Percentiles rank a stretch among this genome's conserved stretches.
Evolutionary conservation across 1,140 invertebrate genomes (phyloP).

Genomic region (Helicoverpa zea): DNA sequence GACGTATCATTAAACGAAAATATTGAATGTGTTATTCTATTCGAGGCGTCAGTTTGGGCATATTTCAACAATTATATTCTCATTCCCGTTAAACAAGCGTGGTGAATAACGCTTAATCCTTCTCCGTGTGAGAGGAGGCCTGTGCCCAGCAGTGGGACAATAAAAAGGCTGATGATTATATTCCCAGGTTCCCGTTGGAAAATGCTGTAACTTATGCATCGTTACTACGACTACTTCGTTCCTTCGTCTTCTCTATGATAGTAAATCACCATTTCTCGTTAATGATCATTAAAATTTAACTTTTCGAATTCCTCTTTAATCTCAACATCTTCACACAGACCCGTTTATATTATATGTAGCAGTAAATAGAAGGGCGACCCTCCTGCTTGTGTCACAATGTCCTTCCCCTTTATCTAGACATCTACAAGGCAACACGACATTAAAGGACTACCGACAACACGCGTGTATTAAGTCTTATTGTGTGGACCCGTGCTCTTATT

Average conservation of each 20-base stretch:
- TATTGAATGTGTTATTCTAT: no score
- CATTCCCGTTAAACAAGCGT: no score
- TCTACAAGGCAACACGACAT: conserved; percentile 63
- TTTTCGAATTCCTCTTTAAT: not conserved
- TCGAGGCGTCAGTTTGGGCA: no score
- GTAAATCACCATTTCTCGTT: not conserved
- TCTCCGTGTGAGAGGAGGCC: no score
- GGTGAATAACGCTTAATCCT: no score
- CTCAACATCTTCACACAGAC: conserved; percentile 29
- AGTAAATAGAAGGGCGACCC: conserved; percentile 52
- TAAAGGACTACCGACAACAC: conserved; percentile 63
- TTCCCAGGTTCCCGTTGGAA: no score
- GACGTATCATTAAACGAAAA: no score
- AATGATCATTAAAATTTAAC: conserved; percentile 25
- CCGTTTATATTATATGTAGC: conserved; percentile 39
- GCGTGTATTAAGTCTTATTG: conserved; percentile 47
- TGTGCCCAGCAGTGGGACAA: no score
- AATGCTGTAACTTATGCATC: no score
- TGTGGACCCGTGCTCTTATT: conserved; percentile 39
- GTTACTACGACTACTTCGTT: no score
- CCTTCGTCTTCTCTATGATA: not conserved
- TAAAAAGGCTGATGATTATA: no score
- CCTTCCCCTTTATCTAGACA: conserved; percentile 63
- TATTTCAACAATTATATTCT: no score
- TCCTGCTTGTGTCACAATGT: conserved; percentile 50